A percentile compares a stretch with the other conserved stretches of the same genome.
Conservation (phyloP, 1,140 invertebrate species). For the Holotrichia oblita region DNA sequence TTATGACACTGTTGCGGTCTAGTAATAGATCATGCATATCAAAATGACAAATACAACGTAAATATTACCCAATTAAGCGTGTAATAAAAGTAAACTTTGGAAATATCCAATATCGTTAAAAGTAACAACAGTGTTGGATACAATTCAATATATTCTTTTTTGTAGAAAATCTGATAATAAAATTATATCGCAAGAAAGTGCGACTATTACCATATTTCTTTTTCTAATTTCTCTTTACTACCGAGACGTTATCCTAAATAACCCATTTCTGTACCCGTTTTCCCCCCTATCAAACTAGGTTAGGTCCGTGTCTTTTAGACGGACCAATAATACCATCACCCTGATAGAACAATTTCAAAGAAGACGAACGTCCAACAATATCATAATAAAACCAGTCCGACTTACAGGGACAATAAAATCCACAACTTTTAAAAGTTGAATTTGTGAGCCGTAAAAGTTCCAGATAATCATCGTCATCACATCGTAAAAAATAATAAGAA, state of each 20-base stretch:
- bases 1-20: too few species aligned
- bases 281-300: neutral
- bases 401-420: conserved; percentile 7
- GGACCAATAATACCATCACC: neutral
- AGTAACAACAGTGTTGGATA: too few species aligned
- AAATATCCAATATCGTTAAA: too few species aligned
- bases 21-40: too few species aligned
- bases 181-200: too few species aligned
- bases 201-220: neutral
- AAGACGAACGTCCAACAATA: neutral
- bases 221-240: neutral
- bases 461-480: conserved; percentile 12
- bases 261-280: neutral
- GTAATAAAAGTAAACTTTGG: too few species aligned
- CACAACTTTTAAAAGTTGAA: conserved; percentile 2
- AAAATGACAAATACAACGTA: too few species aligned
- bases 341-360: neutral
- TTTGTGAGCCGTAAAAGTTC: conserved; percentile 7
- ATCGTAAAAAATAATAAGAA: conserved; percentile 3
- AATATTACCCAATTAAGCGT: too few species aligned
- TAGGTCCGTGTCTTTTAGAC: neutral
- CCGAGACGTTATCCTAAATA: neutral
- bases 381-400: conserved; percentile 1
- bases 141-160: too few species aligned
- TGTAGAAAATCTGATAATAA: too few species aligned